Conservation (phyloP, 2,113 vertebrate species). For the Menura novaehollandiae region DNA sequence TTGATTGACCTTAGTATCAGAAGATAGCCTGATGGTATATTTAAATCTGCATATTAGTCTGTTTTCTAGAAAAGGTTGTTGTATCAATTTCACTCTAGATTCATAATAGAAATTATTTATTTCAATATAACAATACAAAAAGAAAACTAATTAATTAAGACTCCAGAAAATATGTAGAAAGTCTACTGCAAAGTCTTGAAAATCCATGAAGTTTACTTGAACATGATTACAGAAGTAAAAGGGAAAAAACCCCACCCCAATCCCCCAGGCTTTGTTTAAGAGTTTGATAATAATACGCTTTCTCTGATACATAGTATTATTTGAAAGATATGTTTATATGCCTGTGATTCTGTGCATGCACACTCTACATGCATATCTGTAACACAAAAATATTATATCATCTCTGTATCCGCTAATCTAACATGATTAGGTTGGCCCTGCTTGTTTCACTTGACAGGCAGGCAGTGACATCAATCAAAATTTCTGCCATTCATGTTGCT, state of each 20-base stretch:
- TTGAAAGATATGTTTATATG: conserved; percentile 14
- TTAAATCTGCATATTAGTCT: neutral
- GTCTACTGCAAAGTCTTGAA: neutral
- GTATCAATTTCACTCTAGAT: neutral
- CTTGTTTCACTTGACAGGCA: conserved; percentile 65
- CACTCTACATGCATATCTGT: neutral
- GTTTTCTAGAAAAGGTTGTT: neutral
- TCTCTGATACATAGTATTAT: neutral
- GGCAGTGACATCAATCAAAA: conserved; percentile 66
- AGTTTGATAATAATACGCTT: neutral
- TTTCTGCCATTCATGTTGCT: conserved; percentile 61
- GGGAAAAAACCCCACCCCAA: neutral
- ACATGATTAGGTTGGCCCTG: conserved; percentile 63
- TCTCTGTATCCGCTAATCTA: conserved; percentile 41
- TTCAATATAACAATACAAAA: neutral
- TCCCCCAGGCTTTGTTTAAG: neutral
- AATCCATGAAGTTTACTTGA: neutral
- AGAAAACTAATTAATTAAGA: neutral
- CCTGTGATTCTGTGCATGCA: conserved; percentile 8
- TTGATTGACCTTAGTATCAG: neutral
- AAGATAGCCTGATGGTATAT: neutral
- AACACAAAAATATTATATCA: conserved; percentile 48
- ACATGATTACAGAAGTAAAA: neutral
- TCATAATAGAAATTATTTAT: neutral
- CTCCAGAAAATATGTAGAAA: neutral